These are phyloP conservation scores for Alaudala cheleensis DNA, from an alignment of 2,113 vertebrate species.

Conservation along the genomic window DNA sequence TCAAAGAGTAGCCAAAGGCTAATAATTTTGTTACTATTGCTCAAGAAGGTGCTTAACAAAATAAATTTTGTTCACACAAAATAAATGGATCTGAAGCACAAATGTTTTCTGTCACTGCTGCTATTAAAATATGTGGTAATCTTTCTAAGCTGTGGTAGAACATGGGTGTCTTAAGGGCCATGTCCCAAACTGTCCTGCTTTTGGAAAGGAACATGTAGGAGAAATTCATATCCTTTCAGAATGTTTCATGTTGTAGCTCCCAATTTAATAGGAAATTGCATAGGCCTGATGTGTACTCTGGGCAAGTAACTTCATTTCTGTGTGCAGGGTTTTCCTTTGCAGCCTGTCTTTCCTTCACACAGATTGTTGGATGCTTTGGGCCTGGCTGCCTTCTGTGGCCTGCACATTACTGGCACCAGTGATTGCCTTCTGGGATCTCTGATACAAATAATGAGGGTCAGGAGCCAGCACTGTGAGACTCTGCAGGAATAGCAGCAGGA, in stretches of 20 bases:
- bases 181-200: not conserved
- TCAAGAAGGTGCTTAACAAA: constrained; percentile 27
- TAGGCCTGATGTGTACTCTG: not conserved
- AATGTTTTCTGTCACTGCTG: not conserved
- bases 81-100: not conserved
- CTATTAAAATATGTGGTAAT: not conserved
- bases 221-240: not conserved
- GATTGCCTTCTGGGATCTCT: not conserved
- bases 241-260: not conserved
- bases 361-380: not conserved
- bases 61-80: not conserved
- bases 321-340: not conserved
- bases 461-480: not conserved
- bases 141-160: not conserved
- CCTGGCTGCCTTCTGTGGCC: not conserved
- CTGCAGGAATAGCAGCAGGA: not conserved
- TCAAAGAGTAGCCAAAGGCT: constrained; percentile 35
- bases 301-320: not conserved
- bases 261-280: not conserved
- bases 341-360: not conserved
- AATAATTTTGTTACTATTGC: not conserved
- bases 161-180: not conserved
- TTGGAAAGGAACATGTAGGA: not conserved
- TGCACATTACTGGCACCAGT: not conserved
- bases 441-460: not conserved